Percentiles rank a stretch among this genome's conserved stretches.
Evolutionary conservation across 2,888 invertebrate species (phyloP).

Genomic region (Dorcus hopei): DNA sequence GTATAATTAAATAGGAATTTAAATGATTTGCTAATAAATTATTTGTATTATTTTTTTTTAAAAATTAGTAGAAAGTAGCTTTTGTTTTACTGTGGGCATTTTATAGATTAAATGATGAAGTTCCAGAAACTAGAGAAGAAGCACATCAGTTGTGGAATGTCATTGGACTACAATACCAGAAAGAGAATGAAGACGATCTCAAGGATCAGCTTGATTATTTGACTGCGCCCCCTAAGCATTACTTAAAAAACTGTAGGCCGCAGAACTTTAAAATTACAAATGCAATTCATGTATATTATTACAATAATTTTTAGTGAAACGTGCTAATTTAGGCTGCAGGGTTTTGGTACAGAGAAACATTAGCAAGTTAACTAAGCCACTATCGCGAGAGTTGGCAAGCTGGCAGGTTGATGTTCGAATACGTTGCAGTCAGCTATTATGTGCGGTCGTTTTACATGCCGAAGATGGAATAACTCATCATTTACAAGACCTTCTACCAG

Average conservation of each 20-base stretch:
- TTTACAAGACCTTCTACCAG: conserved; percentile 55
- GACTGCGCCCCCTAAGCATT: conserved; percentile 64
- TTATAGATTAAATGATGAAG: conserved; percentile 72
- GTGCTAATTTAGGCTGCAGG: conserved; percentile 88
- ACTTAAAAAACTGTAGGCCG: conserved; percentile 61
- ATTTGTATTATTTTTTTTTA: too few relatives aligned
- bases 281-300: not conserved
- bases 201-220: conserved; percentile 80
- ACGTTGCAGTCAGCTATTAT: conserved; percentile 72
- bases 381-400: conserved; percentile 67
- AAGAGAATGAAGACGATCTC: conserved; percentile 84
- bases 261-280: conserved; percentile 4
- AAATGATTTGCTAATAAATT: too few relatives aligned
- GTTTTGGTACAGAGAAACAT: conserved; percentile 72
- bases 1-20: too few relatives aligned
- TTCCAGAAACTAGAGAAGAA: conserved; percentile 65
- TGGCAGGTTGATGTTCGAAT: conserved; percentile 71
- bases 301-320: conserved; percentile 51
- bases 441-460: conserved; percentile 67
- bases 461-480: conserved; percentile 73
- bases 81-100: not conserved
- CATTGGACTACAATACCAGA: conserved; percentile 74
- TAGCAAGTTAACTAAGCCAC: conserved; percentile 69
- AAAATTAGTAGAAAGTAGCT: not conserved
- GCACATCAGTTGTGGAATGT: conserved; percentile 66